These are phyloP conservation scores for Andrena hattorfiana DNA, from an alignment of 2,888 invertebrate species.

Conservation along the genomic window DNA sequence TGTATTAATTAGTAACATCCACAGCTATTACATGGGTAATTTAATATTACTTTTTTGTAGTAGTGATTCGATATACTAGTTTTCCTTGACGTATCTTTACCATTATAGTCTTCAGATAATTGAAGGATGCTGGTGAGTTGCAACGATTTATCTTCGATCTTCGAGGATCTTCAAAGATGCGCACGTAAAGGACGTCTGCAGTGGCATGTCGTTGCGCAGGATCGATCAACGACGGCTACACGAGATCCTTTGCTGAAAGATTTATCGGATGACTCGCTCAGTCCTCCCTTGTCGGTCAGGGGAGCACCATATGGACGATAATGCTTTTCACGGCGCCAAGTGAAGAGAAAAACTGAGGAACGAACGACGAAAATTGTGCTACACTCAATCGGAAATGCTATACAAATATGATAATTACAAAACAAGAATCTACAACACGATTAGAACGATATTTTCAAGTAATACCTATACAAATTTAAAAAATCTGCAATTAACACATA, in stretches of 20 bases:
- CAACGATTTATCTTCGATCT: slow-evolving; percentile 52
- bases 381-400: too few species aligned
- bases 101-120: slow-evolving; percentile 10
- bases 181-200: slow-evolving; percentile 4
- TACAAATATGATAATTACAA: too few species aligned
- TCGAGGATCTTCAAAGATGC: slow-evolving; percentile 12
- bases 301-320: slow-evolving; percentile 20
- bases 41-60: too few species aligned
- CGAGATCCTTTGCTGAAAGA: slow-evolving; percentile 25
- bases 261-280: slow-evolving; percentile 44
- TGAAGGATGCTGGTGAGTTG: not conserved
- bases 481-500: too few species aligned
- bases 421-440: too few species aligned
- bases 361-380: not conserved
- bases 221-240: slow-evolving; percentile 38
- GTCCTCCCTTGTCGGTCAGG: slow-evolving; percentile 27
- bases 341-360: slow-evolving; percentile 10
- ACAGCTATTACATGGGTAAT: not conserved
- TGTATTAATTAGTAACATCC: too few species aligned
- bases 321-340: slow-evolving; percentile 15
- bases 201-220: slow-evolving; percentile 29
- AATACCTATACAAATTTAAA: too few species aligned
- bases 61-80: not conserved
- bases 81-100: not conserved
- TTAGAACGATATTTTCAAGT: too few species aligned